These are phyloP conservation scores for Notothenia coriiceps DNA, from an alignment of 2,113 vertebrate species.

Conservation along the genomic window DNA sequence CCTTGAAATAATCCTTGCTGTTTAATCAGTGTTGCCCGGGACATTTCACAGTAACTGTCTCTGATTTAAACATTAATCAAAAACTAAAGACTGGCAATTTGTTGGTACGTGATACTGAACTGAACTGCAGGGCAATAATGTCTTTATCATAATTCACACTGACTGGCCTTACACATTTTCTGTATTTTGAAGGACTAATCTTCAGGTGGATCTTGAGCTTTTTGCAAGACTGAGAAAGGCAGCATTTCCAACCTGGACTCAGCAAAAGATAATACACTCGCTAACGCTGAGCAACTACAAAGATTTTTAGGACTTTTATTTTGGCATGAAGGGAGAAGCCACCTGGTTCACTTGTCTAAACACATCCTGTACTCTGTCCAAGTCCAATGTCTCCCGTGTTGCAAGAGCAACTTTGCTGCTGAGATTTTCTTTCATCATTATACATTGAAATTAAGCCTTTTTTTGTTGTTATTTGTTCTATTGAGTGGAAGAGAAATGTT, in stretches of 20 bases:
- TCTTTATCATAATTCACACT: conserved; percentile 21
- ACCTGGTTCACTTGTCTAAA: conserved; percentile 69
- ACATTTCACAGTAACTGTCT: conserved; percentile 5
- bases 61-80: background rate
- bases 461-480: conserved; percentile 38
- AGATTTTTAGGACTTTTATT: conserved; percentile 67
- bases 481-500: conserved; percentile 18
- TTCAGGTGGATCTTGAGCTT: conserved; percentile 62
- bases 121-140: conserved; percentile 7
- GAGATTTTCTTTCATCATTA: background rate
- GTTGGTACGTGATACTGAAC: background rate
- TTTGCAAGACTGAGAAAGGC: conserved; percentile 48
- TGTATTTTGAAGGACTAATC: conserved; percentile 63
- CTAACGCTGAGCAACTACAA: conserved; percentile 74
- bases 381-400: conserved; percentile 67
- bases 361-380: conserved; percentile 64
- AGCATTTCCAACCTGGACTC: conserved; percentile 67
- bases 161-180: conserved; percentile 45
- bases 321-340: conserved; percentile 63
- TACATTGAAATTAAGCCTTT: background rate
- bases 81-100: background rate
- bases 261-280: conserved; percentile 55
- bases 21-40: background rate
- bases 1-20: conserved; percentile 3
- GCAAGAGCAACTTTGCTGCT: conserved; percentile 40